Evolutionary conservation across 2,888 invertebrate genomes (phyloP), one percentile per base, ranked within the genome.

Genomic region (Odontomyia ornata): DNA sequence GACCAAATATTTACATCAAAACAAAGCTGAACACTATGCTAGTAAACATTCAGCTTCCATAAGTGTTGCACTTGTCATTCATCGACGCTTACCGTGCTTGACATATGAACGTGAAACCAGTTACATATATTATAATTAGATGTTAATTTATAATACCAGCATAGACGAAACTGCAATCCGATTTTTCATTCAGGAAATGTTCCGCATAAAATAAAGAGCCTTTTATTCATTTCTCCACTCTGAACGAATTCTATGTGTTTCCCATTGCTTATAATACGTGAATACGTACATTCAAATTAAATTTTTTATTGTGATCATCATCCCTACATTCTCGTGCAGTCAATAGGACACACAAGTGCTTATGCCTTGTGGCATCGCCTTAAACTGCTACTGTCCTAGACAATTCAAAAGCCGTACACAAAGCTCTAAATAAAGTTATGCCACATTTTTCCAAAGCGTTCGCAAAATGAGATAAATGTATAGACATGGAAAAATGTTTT

Each of bases 371-470:
- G 27, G 25, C 60, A 30, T 64, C n/a, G 27, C 30, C 30, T 11
- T 27, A 15, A 27, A 64, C 64, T 64, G 30, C 27, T 64, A n/a
- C 13, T 64, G 30, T 64, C 64, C 64, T 64, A 64, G 28, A 21
- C 64, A 64, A 64, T n/a, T 1, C 60, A 21, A 64, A 64, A n/a
- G 30, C 64, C 30, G n/a, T 18, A 13, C 2, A 30, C n/a, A 11
- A 25, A 71, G 71, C 71, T 47, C 47, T 23, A 52, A 71, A 71
- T 47, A 71, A 47, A 52, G 71, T 71, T 47, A 71, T 27, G 1
- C 25, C 9, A 64, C 64, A n/a, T 64, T 21, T 60, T 9, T 7
- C 28, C 28, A 30, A 9, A 30, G n/a, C 64, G 25, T 28, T 64
- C 18, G 2, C 25, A 3, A 23, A 60, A 21, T 60, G 60, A 60